Conservation (phyloP, 2,113 vertebrate species). For the Acinonyx jubatus region DNA sequence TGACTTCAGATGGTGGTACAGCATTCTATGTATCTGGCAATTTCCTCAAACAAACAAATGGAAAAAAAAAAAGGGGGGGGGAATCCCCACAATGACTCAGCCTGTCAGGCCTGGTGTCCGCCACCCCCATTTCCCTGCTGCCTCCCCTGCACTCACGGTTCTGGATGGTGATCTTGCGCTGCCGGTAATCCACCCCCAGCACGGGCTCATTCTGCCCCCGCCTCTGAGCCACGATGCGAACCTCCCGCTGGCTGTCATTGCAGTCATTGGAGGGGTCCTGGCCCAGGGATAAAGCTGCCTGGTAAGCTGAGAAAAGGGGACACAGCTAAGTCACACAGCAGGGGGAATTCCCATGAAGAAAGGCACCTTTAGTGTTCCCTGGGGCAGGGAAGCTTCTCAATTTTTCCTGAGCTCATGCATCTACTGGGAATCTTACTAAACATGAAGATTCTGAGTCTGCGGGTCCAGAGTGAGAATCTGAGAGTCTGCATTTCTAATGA, state of each 20-base stretch:
- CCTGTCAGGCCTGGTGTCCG: neutral
- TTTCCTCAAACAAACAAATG: constrained; percentile 33
- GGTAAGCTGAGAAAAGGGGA: constrained; percentile 87
- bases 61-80: neutral
- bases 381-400: neutral
- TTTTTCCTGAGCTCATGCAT: neutral
- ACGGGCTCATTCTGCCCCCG: constrained; percentile 88
- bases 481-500: neutral
- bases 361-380: neutral
- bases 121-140: neutral
- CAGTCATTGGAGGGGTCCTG: constrained; percentile 95
- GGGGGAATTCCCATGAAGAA: neutral
- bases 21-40: neutral
- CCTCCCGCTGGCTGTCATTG: constrained; percentile 91
- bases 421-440: neutral
- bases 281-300: constrained; percentile 90
- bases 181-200: constrained; percentile 92
- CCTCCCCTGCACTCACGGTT: constrained; percentile 88
- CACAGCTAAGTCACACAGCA: neutral
- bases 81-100: constrained; percentile 72
- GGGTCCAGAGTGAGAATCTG: neutral
- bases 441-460: neutral
- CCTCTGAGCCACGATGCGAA: constrained; percentile 93
- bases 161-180: constrained; percentile 94
- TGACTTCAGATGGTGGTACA: neutral